Base-by-base conservation (phyloP, 2,888 invertebrate genomes). In the Lamellibrachia satsuma region DNA sequence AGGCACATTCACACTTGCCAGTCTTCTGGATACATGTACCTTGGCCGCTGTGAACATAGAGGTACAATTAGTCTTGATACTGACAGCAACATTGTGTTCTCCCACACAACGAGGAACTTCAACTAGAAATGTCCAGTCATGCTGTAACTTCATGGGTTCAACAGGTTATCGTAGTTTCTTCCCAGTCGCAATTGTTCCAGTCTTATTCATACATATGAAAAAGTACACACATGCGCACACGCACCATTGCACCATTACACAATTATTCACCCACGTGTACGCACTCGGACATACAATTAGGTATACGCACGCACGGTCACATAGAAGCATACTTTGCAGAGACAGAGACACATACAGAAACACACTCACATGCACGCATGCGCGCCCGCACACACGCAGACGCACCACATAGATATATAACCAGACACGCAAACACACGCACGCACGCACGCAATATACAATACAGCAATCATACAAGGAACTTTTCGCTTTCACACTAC, bases 251-350 rank as follows among this genome's bases (percentile, higher is more conserved):
- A 94, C 0, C 92, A 39, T 39, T 39, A 39, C 92, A 93, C 93
- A 94, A 91, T 94, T 95, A 0, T 90, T 90, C 15, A 92, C 92
- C 91, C 95, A 95, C 7, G 90, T 90, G 92, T 95, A 95, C 4
- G 22, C 57, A 27, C 95, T 95, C 1, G 94, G 93, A 75, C 6
- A 4, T 3, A 75, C 75, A 75, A 15, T 22, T 22, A 60, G 15
- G 11, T 15, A 60, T 15, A 60, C 60, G 15, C 60, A 60, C 60
- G 15, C 60, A 60, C 4, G 15, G 7, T 15, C 60, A 60, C 60
- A 60, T 15, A 3, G 11, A 60, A 9, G 15, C 60, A 60, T 1
- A 60, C 0, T 39, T 39, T 39, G 39, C 60, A 22, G 22, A 75
- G 22, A 75, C 22, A 75, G 22, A 22, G 0, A 75, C 15, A 3